phyloP scores from a whole-genome alignment of 2,113 vertebrate genomes.

The Lanius ludovicianus region DNA sequence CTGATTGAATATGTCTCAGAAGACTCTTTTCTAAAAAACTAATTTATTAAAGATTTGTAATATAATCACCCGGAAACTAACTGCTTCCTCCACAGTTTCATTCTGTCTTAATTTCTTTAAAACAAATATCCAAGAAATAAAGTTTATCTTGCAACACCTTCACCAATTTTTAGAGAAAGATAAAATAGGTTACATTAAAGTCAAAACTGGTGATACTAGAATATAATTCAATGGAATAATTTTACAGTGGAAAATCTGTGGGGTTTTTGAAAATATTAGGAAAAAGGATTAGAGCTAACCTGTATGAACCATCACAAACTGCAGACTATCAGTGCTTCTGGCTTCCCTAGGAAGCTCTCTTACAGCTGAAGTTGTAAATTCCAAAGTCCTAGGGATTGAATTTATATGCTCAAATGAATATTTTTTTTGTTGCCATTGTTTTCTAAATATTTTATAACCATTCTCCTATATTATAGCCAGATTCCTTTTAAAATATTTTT shows the following conservation, averaged over 20 bases:
- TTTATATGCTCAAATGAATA: not conserved
- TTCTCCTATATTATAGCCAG: not conserved
- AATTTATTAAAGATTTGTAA: constrained; percentile 21
- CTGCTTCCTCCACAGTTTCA: not conserved
- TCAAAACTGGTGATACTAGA: not conserved
- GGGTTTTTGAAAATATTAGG: not conserved
- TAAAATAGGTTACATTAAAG: not conserved
- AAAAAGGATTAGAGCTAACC: not conserved
- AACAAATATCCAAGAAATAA: not conserved
- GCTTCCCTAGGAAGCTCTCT: not conserved
- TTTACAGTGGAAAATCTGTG: not conserved
- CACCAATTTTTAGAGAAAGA: not conserved
- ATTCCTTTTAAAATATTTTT: not conserved
- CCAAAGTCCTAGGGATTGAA: not conserved
- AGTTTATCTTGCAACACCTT: not conserved
- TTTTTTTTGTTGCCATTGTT: not conserved
- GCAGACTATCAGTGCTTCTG: not conserved
- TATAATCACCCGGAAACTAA: not conserved
- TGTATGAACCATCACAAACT: not conserved
- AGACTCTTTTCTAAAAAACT: not conserved
- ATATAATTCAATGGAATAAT: not conserved
- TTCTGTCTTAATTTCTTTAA: not conserved
- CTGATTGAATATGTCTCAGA: constrained; percentile 45
- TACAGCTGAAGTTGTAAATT: not conserved
- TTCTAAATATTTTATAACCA: not conserved